Evolutionary conservation across 2,113 vertebrate genomes (phyloP), one percentile per base, ranked within the genome.

Genomic region (Okapia johnstoni): DNA sequence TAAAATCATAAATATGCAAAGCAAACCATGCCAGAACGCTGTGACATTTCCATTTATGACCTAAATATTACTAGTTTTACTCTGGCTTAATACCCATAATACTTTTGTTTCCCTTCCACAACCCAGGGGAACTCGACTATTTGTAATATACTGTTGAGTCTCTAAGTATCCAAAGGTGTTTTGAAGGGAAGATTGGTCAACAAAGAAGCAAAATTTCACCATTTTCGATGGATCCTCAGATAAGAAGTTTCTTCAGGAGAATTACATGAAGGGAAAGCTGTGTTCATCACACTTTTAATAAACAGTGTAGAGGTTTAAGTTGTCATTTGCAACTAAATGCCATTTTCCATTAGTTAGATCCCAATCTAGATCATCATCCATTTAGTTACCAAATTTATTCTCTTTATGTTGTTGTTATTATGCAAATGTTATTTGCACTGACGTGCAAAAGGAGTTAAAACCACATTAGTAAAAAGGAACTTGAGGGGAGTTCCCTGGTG

Each of bases 21-120:
- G 61, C 57, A 84, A 87, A 94, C 60, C 57, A 81, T 90, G 61
- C 91, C 81, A 90, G n/a, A 50, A 88, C 84, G 52, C 66, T 43
- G 79, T 96, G 95, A 95, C 95, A 97, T 97, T 98, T 97, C 97
- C 95, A 97, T 96, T 95, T 97, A 96, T 97, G 88, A 94, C 76
- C 73, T 92, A 94, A 96, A 87, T 90, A 96, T 79, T 54, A 84
- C 70, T n/a, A n/a, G 55, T 90, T 87, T 90, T 63, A 52, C 88
- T 79, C 63, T 73, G 16, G 76, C 88, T 52, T 54, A 76, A 93
- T 88, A 55, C 28, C 16, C 66, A 54, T 21, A 36, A 57, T 87
- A 46, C 30, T 80, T 48, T 30, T 33, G 17, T 36, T 85, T 90
- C 77, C 76, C 55, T 28, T 48, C 70, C 12, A 15, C 60, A 80